Conservation (phyloP, 2,797 vertebrate species). For the Toxotes lorentzi region DNA sequence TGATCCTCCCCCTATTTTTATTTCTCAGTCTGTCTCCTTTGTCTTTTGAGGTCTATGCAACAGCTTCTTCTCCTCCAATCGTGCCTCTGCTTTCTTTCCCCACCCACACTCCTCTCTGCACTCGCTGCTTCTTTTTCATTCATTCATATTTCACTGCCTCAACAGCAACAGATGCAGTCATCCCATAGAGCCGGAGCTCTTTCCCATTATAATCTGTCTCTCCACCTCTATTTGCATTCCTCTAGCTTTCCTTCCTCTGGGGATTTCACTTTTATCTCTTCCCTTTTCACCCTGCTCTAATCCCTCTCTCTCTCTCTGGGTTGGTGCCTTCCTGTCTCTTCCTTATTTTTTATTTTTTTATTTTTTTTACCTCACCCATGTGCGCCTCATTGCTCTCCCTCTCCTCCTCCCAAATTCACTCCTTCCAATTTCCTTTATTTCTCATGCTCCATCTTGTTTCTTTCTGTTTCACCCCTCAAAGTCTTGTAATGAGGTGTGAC, state of each 20-base stretch:
- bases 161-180: conserved; percentile 35
- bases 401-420: conserved; percentile 58
- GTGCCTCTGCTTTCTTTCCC: conserved; percentile 47
- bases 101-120: conserved; percentile 62
- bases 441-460: conserved; percentile 50
- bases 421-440: conserved; percentile 57
- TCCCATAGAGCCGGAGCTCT: conserved; percentile 42
- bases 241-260: conserved; percentile 58
- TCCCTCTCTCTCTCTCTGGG: conserved; percentile 39
- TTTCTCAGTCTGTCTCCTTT: conserved; percentile 56
- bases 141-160: conserved; percentile 80
- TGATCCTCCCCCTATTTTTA: conserved; percentile 33
- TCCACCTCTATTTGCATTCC: conserved; percentile 74
- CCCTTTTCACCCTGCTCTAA: conserved; percentile 60
- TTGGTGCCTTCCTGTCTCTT: conserved; percentile 65
- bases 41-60: conserved; percentile 55
- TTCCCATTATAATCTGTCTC: conserved; percentile 49
- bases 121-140: conserved; percentile 64
- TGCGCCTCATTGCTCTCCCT: conserved; percentile 54
- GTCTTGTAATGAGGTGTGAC: conserved; percentile 83
- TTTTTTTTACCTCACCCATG: conserved; percentile 5
- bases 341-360: conserved; percentile 14
- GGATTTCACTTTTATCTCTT: conserved; percentile 73
- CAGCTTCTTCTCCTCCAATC: conserved; percentile 69
- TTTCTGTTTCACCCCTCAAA: conserved; percentile 60